Evolutionary conservation across 2,797 vertebrate genomes (phyloP).

Genomic region (Enteromius viviparus): DNA sequence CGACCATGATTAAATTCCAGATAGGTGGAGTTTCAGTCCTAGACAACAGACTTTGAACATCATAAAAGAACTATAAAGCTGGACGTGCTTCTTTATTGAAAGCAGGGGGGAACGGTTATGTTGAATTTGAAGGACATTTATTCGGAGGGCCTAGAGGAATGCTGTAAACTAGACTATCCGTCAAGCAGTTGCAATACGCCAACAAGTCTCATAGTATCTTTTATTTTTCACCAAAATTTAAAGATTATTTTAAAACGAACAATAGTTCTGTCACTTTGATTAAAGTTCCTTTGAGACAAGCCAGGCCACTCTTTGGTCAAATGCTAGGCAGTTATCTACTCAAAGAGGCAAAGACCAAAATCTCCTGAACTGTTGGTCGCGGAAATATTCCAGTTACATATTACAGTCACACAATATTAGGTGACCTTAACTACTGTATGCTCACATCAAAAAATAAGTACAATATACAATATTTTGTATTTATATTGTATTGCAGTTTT

Average conservation of each 20-base stretch:
- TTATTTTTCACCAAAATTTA: not conserved
- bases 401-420: too few species aligned
- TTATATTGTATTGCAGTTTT: too few species aligned
- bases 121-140: not conserved
- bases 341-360: conserved; percentile 4
- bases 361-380: not conserved
- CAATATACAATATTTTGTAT: too few species aligned
- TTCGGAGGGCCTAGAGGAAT: not conserved
- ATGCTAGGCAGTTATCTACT: not conserved
- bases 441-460: too few species aligned
- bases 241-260: not conserved
- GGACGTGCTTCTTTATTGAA: conserved; percentile 11
- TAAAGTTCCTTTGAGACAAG: not conserved
- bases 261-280: not conserved
- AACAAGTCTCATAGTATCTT: not conserved
- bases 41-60: conserved; percentile 36
- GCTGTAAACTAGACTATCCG: not conserved
- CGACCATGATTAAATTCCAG: not conserved
- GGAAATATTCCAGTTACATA: not conserved
- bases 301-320: too few species aligned
- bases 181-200: not conserved
- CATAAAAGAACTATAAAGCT: conserved; percentile 21
- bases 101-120: not conserved
- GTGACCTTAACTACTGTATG: too few species aligned
- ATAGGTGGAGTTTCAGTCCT: not conserved